Conservation (phyloP, 1,140 invertebrate species). For the Aradophagus sp. region DNA sequence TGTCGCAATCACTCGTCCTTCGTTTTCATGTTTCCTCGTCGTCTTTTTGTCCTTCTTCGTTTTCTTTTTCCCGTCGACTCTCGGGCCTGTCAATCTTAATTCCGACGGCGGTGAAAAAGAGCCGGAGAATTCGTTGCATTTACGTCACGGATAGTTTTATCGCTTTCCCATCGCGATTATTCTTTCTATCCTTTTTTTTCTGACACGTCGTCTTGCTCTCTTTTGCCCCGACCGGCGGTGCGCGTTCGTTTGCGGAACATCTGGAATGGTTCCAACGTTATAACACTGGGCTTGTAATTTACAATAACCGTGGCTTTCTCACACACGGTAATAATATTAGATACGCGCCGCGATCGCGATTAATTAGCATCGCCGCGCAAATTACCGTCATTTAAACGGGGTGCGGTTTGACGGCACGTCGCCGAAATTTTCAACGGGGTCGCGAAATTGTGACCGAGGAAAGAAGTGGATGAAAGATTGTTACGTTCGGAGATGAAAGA, state of each 20-base stretch:
- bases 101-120: slow-evolving; percentile 21
- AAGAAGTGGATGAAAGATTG: too few species aligned
- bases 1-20: too few species aligned
- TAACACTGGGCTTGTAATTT: slow-evolving; percentile 43
- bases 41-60: slow-evolving; percentile 1
- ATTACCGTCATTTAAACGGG: slow-evolving; percentile 22
- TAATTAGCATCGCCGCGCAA: slow-evolving; percentile 33
- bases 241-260: slow-evolving; percentile 40
- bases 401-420: too few species aligned
- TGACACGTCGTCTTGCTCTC: slow-evolving; percentile 30
- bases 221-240: slow-evolving; percentile 15
- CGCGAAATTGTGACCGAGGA: too few species aligned
- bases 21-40: too few species aligned
- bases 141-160: slow-evolving; percentile 36
- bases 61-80: too few species aligned
- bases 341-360: slow-evolving; percentile 24
- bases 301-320: slow-evolving; percentile 34
- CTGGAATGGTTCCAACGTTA: slow-evolving; percentile 47
- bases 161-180: slow-evolving; percentile 33
- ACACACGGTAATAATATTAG: slow-evolving; percentile 30
- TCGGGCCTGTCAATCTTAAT: slow-evolving; percentile 23
- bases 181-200: slow-evolving; percentile 33
- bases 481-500: too few species aligned
- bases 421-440: too few species aligned
- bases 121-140: slow-evolving; percentile 24